phyloP scores from a whole-genome alignment of 2,888 invertebrate species.

The Pasiphila rectangulata region DNA sequence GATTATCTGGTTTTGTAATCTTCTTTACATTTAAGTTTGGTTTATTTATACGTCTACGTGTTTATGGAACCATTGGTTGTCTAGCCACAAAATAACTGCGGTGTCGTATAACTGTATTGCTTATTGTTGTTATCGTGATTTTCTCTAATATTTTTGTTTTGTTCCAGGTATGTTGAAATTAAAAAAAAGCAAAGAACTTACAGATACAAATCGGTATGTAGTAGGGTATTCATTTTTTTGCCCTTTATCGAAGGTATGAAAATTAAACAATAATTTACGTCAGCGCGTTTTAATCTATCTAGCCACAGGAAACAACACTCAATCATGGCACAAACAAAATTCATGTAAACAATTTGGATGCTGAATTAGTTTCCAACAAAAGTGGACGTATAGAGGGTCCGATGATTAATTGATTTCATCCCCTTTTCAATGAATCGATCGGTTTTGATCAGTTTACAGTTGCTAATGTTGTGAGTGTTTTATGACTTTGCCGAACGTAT shows the following conservation, averaged over 20 bases:
- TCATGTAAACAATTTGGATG: conserved; percentile 20
- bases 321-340: conserved; percentile 6
- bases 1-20: no score
- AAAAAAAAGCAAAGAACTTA: background rate
- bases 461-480: background rate
- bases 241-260: no score
- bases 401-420: conserved; percentile 50
- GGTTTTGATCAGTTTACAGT: conserved; percentile 8
- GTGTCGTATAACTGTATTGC: conserved; percentile 14
- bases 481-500: no score
- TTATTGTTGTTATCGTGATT: conserved; percentile 12
- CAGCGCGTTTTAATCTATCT: background rate
- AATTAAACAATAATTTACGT: no score
- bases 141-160: conserved; percentile 28
- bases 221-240: no score
- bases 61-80: no score
- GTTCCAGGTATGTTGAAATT: conserved; percentile 40
- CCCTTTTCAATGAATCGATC: conserved; percentile 26
- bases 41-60: no score
- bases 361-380: conserved; percentile 43
- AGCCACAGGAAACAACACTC: background rate
- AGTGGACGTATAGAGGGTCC: conserved; percentile 32
- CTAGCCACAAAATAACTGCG: conserved; percentile 21
- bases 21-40: no score
- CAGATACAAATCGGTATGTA: background rate